Percentiles rank a stretch among this genome's conserved stretches.
Conservation (phyloP, 1,140 invertebrate species). For the Phymorhynchus buccinoides region DNA sequence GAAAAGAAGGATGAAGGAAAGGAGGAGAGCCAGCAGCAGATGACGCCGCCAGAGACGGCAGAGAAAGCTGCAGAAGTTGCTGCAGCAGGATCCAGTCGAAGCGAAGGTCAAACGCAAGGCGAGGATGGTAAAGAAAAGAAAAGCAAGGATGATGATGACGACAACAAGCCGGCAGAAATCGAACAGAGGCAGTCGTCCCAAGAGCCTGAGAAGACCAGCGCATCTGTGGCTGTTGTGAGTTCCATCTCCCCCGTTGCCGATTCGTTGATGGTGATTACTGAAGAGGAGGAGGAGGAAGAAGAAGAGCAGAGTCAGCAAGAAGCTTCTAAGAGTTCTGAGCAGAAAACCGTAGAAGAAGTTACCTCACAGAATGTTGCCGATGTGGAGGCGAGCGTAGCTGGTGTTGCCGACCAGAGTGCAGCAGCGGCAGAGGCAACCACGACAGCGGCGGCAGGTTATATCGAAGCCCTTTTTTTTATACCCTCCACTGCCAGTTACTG, state of each 20-base stretch:
- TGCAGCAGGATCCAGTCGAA: not conserved
- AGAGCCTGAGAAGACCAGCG: not conserved
- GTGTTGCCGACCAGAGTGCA: conserved; percentile 29
- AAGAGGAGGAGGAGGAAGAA: conserved; percentile 14
- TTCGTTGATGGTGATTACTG: conserved; percentile 6
- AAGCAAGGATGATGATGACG: not conserved
- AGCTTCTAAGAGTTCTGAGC: not conserved
- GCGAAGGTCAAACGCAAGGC: no score
- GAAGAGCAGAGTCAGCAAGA: not conserved
- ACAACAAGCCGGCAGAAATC: not conserved
- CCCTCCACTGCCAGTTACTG: no score
- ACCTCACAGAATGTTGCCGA: not conserved
- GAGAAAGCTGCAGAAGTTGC: not conserved
- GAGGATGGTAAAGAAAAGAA: no score
- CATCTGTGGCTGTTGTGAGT: not conserved
- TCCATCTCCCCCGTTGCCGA: not conserved
- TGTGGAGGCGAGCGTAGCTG: not conserved
- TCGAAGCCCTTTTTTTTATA: not conserved
- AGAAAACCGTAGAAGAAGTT: not conserved
- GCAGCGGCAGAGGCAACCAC: conserved; percentile 2
- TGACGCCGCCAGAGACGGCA: not conserved
- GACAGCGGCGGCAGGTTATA: not conserved
- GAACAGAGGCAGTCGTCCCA: not conserved
- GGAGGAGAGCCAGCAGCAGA: not conserved
- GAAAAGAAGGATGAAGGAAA: not conserved